Evolutionary conservation across 1,140 invertebrate genomes (phyloP), one percentile per base, ranked within the genome.

Genomic region (Pentalonia nigronervosa): DNA sequence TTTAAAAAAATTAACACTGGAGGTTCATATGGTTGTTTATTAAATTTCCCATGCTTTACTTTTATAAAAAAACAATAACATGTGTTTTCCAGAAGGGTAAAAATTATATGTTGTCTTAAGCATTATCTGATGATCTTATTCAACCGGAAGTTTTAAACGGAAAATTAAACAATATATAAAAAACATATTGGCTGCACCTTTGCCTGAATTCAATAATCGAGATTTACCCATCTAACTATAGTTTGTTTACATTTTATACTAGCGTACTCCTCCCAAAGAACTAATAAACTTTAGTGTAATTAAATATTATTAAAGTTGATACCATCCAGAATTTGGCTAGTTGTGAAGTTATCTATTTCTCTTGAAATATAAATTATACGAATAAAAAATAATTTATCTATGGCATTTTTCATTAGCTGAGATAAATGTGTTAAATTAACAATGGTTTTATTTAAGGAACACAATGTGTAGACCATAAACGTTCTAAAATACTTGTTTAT

Each of bases 161-260:
- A 76, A 76, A 67, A 76, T 47, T 76, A 91, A 67, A 41, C 41
- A 41, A 91, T 76, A 76, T 91, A 76, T 76, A 8, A 91, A 90
- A n/a, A 91, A 91, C 36, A 47, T 36, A 91, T 91, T 76, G 36
- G 41, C 56, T 7, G 47, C 56, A 67, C 56, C 90, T 91, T 47
- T 17, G 25, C 1, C 25, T 21, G 9, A 76, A 91, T 67, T 91
- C 47, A 91, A 67, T 91, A 67, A 91, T 76, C 34, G 41, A 67
- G 36, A 45, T 47, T 21, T 34, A 17, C 7, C 30, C 30, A 1
- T 2, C n/a, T 53, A n/a, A 87, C 7, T 89, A 53, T 36, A 89
- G 30, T 36, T 89, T 89, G 8, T 89, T 89, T 56, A n/a, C 7
- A 89, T 11, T 25, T 56, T 2, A 56, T 34, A 89, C 9, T 34